Percentiles rank a stretch among this genome's conserved stretches.
These are phyloP conservation scores for Leptopterna dolabrata DNA, from an alignment of 2,888 invertebrate genomes.

Conservation along the genomic window DNA sequence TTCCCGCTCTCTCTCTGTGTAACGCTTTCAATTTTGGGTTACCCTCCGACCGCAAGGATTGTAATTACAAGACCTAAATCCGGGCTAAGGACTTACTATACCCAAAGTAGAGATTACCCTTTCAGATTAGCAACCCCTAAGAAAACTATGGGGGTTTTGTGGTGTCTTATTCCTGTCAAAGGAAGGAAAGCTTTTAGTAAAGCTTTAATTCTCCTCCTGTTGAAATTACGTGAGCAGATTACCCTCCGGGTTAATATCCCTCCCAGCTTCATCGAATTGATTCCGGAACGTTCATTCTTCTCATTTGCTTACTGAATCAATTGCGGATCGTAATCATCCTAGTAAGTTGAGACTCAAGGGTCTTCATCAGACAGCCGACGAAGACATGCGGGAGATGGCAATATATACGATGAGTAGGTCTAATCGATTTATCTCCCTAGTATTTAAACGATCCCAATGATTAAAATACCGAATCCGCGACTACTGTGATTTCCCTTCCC, in stretches of 20 bases:
- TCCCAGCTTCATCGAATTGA: neutral
- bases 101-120: slow-evolving; percentile 34
- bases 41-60: neutral
- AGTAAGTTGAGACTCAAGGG: neutral
- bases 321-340: neutral
- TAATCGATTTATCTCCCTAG: no score
- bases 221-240: slow-evolving; percentile 7
- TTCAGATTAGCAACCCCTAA: slow-evolving; percentile 38
- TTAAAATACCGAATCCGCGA: no score
- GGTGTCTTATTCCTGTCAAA: slow-evolving; percentile 13
- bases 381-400: no score
- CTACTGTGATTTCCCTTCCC: no score
- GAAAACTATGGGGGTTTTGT: slow-evolving; percentile 31
- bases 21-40: slow-evolving; percentile 16
- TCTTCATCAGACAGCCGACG: no score
- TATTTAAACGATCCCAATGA: no score
- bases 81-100: slow-evolving; percentile 1
- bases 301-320: neutral
- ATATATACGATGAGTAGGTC: no score
- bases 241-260: neutral
- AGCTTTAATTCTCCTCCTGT: neutral
- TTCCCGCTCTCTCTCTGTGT: neutral
- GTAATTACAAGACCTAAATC: slow-evolving; percentile 38
- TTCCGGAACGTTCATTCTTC: neutral
- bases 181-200: neutral